A percentile compares a stretch with the other conserved stretches of the same genome.
phyloP scores from a whole-genome alignment of 2,797 vertebrate genomes.

The Pteronotus mesoamericanus region DNA sequence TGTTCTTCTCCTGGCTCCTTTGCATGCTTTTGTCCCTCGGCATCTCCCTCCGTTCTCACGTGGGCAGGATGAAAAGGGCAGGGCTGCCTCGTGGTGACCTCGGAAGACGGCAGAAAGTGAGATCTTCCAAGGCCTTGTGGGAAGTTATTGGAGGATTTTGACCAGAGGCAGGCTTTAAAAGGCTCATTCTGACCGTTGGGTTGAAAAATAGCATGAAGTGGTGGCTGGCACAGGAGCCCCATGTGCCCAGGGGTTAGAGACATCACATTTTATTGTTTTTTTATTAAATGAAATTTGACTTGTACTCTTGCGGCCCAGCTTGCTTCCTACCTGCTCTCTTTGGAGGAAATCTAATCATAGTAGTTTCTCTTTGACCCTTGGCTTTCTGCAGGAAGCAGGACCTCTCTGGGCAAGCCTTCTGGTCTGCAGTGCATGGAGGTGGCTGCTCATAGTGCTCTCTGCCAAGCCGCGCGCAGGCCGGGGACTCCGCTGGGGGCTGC shows the following conservation, averaged over 20 bases:
- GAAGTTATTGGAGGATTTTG: background rate
- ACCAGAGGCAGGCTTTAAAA: background rate
- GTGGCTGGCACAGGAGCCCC: background rate
- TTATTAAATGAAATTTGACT: background rate
- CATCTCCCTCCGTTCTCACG: accelerated
- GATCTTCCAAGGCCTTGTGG: background rate
- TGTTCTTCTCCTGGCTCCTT: background rate
- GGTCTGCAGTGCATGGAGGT: accelerated
- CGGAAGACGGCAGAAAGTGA: background rate
- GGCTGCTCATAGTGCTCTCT: background rate
- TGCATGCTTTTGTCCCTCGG: too few species aligned
- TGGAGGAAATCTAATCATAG: background rate
- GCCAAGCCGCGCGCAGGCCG: background rate
- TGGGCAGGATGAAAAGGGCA: accelerated
- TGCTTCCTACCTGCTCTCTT: background rate
- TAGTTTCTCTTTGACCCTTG: background rate
- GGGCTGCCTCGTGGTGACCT: background rate
- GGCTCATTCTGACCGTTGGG: background rate
- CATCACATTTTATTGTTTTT: background rate
- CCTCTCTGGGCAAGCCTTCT: background rate
- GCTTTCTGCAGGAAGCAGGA: background rate
- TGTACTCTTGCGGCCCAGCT: background rate
- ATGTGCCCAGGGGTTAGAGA: background rate
- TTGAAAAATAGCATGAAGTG: background rate
- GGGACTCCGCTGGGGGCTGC: background rate